Base-by-base conservation (phyloP, 2,797 vertebrate genomes). In the Enteromius argenteus region DNA sequence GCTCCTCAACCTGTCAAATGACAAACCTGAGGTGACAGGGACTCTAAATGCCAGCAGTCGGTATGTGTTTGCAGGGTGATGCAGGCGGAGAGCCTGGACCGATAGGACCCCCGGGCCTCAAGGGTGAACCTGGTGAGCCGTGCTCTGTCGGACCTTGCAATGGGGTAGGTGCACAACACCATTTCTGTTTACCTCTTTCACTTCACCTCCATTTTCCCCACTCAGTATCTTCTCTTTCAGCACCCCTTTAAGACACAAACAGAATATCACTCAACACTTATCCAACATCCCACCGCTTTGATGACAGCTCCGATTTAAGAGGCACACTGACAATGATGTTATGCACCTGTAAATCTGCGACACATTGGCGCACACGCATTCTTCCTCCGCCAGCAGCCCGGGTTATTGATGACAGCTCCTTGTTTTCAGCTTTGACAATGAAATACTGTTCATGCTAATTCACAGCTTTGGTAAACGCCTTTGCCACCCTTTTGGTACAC, bases 61-160 rank as follows among this genome's bases (percentile, higher is more conserved):
- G 69, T 90, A 49, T 88, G 51, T 88, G 62, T 88, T 30, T 89
- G 11, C 39, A 99, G 98, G 98, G 98, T 13, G 97, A 98, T 62
- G 82, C 95, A 71, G 96, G 95, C 84, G 96, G 95, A 46, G 90
- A 93, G 86, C 89, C 89, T 6, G 97, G 97, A 4, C 96, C 93
- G 0, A 96, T 93, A 39, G 98, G 98, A 66, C 92, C 92, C 74
- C 95, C 95, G 49, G 98, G 98, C 90, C 95, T 94, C 51, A 98
- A 98, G 94, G 98, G 98, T 5, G 97, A 98, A 77, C 93, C 94
- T 72, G 97, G 97, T 53, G 94, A 95, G 89, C 95, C 95, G 74
- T 96, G 96, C 87, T 90, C 88, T 87, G 96, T 94, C 88, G 84
- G 94, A 17, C 91, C 89, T 71, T 96, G 95, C 81, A 91, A 91